These are phyloP conservation scores for Aphrophora alni DNA, from an alignment of 2,888 invertebrate genomes.

Conservation along the genomic window DNA sequence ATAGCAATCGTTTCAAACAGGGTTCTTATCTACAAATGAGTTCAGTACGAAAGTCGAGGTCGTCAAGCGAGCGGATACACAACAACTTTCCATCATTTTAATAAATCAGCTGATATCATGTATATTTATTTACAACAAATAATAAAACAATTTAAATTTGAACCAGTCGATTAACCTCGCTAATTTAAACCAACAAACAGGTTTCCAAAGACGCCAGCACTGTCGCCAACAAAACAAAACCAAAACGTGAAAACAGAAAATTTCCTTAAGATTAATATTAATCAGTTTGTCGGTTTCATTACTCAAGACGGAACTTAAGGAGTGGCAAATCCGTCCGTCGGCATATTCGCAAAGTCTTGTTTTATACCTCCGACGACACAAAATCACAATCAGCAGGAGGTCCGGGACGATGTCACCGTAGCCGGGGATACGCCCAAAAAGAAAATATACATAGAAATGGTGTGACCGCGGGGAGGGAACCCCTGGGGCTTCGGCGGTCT, in stretches of 20 bases:
- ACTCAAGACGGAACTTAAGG: background rate
- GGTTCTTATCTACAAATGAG: too few species aligned
- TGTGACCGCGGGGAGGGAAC: background rate
- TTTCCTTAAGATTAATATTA: background rate
- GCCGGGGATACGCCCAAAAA: background rate
- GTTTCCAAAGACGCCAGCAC: background rate
- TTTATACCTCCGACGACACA: background rate
- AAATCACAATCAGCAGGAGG: background rate
- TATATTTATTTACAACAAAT: too few species aligned
- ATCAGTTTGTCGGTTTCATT: background rate
- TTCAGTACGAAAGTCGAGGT: too few species aligned
- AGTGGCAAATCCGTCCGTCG: too few species aligned
- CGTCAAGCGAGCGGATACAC: too few species aligned
- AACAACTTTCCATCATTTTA: too few species aligned
- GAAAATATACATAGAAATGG: conserved; percentile 6
- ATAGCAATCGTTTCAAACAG: too few species aligned
- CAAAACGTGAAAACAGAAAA: background rate
- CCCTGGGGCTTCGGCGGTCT: background rate
- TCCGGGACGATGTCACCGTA: background rate
- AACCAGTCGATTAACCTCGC: background rate
- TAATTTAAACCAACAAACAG: background rate
- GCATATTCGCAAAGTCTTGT: background rate
- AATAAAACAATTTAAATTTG: too few species aligned
- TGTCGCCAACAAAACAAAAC: background rate
- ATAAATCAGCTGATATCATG: too few species aligned